Percentiles rank a stretch among this genome's conserved stretches.
These are phyloP conservation scores for Neoarius graeffei DNA, from an alignment of 2,113 vertebrate genomes.

Conservation along the genomic window DNA sequence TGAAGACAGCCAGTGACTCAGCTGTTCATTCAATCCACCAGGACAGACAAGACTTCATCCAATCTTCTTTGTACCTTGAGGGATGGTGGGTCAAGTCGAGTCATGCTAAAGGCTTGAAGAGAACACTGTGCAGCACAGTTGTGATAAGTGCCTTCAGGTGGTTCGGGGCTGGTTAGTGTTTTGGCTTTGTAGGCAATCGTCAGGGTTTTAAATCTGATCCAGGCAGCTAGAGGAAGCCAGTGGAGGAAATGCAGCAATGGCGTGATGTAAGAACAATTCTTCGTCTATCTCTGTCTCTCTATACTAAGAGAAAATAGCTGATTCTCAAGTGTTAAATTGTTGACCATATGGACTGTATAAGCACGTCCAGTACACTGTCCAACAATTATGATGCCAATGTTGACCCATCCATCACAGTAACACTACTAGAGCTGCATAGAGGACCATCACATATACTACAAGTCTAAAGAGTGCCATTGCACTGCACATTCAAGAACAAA, in stretches of 20 bases:
- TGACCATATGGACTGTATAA: neutral
- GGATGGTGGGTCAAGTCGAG: neutral
- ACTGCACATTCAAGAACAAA: neutral
- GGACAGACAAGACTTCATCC: neutral
- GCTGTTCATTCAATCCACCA: neutral
- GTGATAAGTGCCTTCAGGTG: neutral
- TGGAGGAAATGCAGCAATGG: neutral
- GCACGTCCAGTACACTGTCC: neutral
- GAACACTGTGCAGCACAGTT: neutral
- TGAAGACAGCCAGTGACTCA: neutral
- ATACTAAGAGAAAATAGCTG: neutral
- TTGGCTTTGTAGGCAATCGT: neutral
- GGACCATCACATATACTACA: neutral
- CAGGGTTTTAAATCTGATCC: neutral
- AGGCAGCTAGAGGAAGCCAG: neutral
- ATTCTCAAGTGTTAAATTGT: conserved; percentile 5
- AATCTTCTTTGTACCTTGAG: neutral
- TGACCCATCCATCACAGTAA: neutral
- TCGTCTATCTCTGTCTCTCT: neutral
- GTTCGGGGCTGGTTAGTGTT: neutral
- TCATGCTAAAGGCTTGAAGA: neutral
- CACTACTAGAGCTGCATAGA: neutral
- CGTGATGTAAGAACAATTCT: neutral
- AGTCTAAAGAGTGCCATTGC: neutral
- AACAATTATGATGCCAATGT: neutral